These are phyloP conservation scores for Ceuthmochares aereus DNA, from an alignment of 2,113 vertebrate species.

Conservation along the genomic window DNA sequence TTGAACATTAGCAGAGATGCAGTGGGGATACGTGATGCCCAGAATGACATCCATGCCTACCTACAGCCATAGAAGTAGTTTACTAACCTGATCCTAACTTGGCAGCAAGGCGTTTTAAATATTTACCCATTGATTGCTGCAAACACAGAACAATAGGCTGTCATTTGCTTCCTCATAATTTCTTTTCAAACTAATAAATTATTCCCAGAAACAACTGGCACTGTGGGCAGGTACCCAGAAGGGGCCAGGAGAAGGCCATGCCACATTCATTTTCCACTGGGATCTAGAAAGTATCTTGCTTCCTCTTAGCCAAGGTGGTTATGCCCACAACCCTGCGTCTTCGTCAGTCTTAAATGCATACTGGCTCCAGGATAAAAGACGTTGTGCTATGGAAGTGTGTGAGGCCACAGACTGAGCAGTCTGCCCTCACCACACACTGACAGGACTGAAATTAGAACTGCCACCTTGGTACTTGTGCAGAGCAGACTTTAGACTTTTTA, in stretches of 20 bases:
- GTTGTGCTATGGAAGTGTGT: rapidly evolving
- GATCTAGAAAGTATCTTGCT: background rate
- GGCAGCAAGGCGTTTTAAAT: background rate
- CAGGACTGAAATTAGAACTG: background rate
- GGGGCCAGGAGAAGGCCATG: background rate
- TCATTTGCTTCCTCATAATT: background rate
- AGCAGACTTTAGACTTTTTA: no score
- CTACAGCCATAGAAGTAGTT: background rate
- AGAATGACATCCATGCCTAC: background rate
- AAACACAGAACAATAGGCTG: background rate
- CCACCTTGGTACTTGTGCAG: no score
- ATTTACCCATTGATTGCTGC: background rate
- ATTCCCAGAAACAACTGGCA: background rate
- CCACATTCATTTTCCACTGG: background rate
- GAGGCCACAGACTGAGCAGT: background rate
- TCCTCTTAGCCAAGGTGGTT: background rate
- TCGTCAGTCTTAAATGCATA: background rate
- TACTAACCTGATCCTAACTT: background rate
- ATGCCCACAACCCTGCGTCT: rapidly evolving
- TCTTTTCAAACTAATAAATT: background rate
- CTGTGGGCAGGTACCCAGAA: background rate
- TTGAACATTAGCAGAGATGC: background rate
- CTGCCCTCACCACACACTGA: rapidly evolving
- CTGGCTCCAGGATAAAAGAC: background rate
- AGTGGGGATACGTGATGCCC: background rate